These are phyloP conservation scores for Calliopum simillimum DNA, from an alignment of 2,888 invertebrate genomes.

Conservation along the genomic window DNA sequence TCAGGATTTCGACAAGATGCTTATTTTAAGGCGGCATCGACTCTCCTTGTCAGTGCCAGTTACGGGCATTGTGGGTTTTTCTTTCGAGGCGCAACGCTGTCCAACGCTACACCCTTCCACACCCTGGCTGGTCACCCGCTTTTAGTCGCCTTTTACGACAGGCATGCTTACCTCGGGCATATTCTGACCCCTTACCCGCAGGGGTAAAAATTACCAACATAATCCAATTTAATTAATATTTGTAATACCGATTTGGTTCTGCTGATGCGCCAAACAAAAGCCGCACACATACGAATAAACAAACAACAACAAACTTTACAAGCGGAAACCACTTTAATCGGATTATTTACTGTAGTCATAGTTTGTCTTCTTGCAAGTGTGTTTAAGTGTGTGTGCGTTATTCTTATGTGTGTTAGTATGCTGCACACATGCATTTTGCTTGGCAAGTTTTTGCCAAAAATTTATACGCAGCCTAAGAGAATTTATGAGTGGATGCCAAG, in stretches of 20 bases:
- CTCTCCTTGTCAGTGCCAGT: too few species aligned
- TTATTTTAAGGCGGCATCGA: too few species aligned
- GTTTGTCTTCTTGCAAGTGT: neutral
- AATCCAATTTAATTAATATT: neutral
- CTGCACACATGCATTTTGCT: neutral
- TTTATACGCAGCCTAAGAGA: slow-evolving; percentile 60
- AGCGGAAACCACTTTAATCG: neutral
- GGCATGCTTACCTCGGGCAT: too few species aligned
- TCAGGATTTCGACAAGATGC: too few species aligned
- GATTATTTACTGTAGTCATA: slow-evolving; percentile 6
- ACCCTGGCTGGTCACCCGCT: too few species aligned
- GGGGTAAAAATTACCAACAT: neutral
- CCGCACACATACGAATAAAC: neutral
- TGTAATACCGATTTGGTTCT: neutral
- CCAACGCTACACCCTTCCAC: too few species aligned
- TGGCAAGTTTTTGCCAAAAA: slow-evolving; percentile 39
- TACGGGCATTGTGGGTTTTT: too few species aligned
- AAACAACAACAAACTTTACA: neutral
- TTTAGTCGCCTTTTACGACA: too few species aligned
- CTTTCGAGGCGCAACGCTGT: too few species aligned
- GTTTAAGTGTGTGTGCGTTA: neutral
- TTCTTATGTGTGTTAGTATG: neutral
- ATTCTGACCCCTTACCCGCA: too few species aligned
- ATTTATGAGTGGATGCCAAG: slow-evolving; percentile 62
- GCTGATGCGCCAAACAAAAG: neutral